A percentile compares a stretch with the other conserved stretches of the same genome.
These are phyloP conservation scores for Mechanitis messenoides DNA, from an alignment of 2,888 invertebrate species.

Conservation along the genomic window DNA sequence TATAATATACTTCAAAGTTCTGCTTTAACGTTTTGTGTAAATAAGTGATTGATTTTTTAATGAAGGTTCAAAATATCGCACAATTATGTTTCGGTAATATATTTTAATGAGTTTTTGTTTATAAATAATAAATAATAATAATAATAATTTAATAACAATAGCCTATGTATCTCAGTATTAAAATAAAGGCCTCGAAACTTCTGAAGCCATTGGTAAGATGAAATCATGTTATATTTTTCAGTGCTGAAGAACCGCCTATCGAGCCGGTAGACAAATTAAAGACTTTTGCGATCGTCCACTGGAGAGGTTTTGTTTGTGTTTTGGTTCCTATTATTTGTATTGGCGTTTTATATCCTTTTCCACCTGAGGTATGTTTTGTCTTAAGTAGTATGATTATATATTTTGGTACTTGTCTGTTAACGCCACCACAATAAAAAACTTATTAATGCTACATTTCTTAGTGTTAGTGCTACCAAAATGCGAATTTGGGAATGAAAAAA, in stretches of 20 bases:
- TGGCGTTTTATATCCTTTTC: slow-evolving; percentile 35
- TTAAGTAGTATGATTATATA: background rate
- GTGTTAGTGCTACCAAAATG: no score
- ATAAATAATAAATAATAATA: background rate
- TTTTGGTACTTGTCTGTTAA: no score
- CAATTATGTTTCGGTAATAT: background rate
- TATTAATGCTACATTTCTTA: no score
- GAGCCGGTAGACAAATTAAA: slow-evolving; percentile 30
- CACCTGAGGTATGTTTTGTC: slow-evolving; percentile 30
- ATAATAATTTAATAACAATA: background rate
- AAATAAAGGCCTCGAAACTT: no score
- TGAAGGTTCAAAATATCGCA: no score
- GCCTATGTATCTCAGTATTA: no score
- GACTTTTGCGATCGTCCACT: slow-evolving; percentile 39
- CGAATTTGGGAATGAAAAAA: no score
- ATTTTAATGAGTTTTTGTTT: background rate
- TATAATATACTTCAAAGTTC: no score
- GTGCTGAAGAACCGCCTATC: slow-evolving; percentile 28
- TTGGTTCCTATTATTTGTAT: slow-evolving; percentile 35
- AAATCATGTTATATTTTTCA: background rate
- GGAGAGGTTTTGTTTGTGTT: slow-evolving; percentile 41
- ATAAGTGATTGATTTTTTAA: no score
- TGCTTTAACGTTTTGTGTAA: no score
- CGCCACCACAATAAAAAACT: no score
- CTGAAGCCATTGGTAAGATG: no score